Evolutionary conservation across 2,888 invertebrate species (phyloP).

Genomic region (Trimorus sp.): DNA sequence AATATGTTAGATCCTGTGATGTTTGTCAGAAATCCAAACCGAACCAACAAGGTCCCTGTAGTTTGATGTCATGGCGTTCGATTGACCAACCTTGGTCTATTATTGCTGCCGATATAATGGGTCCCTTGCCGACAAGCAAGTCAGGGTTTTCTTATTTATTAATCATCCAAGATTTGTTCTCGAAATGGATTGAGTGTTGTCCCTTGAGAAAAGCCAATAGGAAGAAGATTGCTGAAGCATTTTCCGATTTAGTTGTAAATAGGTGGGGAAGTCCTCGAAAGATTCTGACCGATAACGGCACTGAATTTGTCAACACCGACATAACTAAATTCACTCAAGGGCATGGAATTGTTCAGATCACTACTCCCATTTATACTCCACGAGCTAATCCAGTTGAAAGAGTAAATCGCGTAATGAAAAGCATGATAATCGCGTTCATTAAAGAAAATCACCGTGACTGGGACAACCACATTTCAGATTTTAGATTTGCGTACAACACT

Average conservation of each 20-base stretch:
- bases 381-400: slow-evolving; percentile 11
- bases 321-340: neutral
- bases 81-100: slow-evolving; percentile 1
- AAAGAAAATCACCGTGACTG: slow-evolving; percentile 4
- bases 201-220: slow-evolving; percentile 58
- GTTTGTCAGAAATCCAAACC: neutral
- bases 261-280: neutral
- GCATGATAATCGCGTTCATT: neutral
- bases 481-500: slow-evolving; percentile 5
- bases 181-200: slow-evolving; percentile 12
- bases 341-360: neutral
- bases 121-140: neutral
- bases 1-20: slow-evolving; percentile 1
- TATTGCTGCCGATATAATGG: slow-evolving; percentile 2
- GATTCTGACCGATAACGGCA: slow-evolving; percentile 11
- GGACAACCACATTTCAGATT: slow-evolving; percentile 2
- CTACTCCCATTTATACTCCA: neutral
- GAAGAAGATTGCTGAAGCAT: neutral
- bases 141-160: neutral
- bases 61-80: slow-evolving; percentile 25
- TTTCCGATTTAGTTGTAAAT: neutral
- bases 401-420: slow-evolving; percentile 7
- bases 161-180: slow-evolving; percentile 1
- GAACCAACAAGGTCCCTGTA: slow-evolving; percentile 2
- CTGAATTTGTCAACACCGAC: slow-evolving; percentile 5